phyloP scores from a whole-genome alignment of 2,888 invertebrate genomes.

The Melanostoma mellinum region DNA sequence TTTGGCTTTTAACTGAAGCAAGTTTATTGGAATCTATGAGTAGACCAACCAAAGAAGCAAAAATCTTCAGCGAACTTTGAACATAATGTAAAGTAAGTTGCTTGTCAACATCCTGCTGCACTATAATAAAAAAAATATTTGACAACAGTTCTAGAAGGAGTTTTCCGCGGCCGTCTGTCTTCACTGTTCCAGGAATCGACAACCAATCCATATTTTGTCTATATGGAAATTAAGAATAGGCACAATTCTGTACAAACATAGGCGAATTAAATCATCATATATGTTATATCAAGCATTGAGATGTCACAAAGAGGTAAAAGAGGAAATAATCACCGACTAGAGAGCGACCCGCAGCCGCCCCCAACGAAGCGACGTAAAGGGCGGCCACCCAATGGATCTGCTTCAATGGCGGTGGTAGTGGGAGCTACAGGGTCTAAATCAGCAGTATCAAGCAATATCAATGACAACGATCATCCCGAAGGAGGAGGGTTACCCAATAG shows the following conservation, averaged over 20 bases:
- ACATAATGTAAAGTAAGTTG: slow-evolving; percentile 68
- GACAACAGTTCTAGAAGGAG: slow-evolving; percentile 64
- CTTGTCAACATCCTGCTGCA: slow-evolving; percentile 13
- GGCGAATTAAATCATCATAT: slow-evolving; percentile 67
- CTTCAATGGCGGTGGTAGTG: slow-evolving; percentile 77
- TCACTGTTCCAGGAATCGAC: slow-evolving; percentile 54
- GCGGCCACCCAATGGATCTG: slow-evolving; percentile 83
- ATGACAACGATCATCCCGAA: slow-evolving; percentile 73
- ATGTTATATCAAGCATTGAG: slow-evolving; percentile 73
- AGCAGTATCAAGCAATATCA: slow-evolving; percentile 81
- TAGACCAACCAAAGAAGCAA: slow-evolving; percentile 65
- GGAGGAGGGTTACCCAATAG: slow-evolving; percentile 72
- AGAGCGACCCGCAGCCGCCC: slow-evolving; percentile 83
- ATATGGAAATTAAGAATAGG: slow-evolving; percentile 57
- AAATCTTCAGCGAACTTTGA: slow-evolving; percentile 36
- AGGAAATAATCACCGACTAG: slow-evolving; percentile 85
- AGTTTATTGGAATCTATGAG: slow-evolving; percentile 8
- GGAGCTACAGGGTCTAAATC: slow-evolving; percentile 76
- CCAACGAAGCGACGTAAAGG: slow-evolving; percentile 90
- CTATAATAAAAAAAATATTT: slow-evolving; percentile 33
- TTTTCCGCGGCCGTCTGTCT: slow-evolving; percentile 65
- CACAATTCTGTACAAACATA: slow-evolving; percentile 57
- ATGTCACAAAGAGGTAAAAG: slow-evolving; percentile 92
- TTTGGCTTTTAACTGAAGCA: slow-evolving; percentile 45
- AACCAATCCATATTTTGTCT: slow-evolving; percentile 46